A percentile compares a stretch with the other conserved stretches of the same genome.
Conservation (phyloP, 2,888 invertebrate genomes). For the Bombyx huttoni region DNA sequence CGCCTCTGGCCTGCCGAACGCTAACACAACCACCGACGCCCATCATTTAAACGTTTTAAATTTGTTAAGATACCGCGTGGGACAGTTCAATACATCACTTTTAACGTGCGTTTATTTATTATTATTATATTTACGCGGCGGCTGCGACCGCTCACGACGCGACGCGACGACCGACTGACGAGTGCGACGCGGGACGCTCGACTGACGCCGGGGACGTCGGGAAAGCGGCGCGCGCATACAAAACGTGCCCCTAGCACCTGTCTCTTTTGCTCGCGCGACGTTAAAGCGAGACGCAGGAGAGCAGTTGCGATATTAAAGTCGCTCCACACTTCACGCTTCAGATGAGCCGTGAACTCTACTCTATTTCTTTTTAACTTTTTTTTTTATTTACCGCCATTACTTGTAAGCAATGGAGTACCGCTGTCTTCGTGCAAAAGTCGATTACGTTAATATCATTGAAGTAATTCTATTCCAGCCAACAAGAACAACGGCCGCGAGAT, state of each 20-base stretch:
- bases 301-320: slow-evolving; percentile 1
- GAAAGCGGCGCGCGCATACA: slow-evolving; percentile 30
- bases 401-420: too few species aligned
- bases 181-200: neutral
- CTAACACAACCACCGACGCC: slow-evolving; percentile 72
- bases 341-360: too few species aligned
- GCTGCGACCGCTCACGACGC: slow-evolving; percentile 48
- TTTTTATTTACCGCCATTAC: too few species aligned
- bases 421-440: too few species aligned
- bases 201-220: slow-evolving; percentile 14
- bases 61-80: slow-evolving; percentile 12
- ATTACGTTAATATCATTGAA: too few species aligned
- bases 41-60: slow-evolving; percentile 46
- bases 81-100: slow-evolving; percentile 5
- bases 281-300: slow-evolving; percentile 11
- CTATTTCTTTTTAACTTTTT: too few species aligned
- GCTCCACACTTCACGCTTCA: too few species aligned
- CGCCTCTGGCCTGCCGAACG: slow-evolving; percentile 68
- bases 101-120: neutral
- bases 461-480: too few species aligned
- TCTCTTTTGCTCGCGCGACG: slow-evolving; percentile 10
- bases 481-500: too few species aligned
- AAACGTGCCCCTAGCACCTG: slow-evolving; percentile 11
- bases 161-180: slow-evolving; percentile 47
- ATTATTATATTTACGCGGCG: slow-evolving; percentile 13